These are phyloP conservation scores for Tricholauxania praeusta DNA, from an alignment of 2,888 invertebrate species.

Conservation along the genomic window DNA sequence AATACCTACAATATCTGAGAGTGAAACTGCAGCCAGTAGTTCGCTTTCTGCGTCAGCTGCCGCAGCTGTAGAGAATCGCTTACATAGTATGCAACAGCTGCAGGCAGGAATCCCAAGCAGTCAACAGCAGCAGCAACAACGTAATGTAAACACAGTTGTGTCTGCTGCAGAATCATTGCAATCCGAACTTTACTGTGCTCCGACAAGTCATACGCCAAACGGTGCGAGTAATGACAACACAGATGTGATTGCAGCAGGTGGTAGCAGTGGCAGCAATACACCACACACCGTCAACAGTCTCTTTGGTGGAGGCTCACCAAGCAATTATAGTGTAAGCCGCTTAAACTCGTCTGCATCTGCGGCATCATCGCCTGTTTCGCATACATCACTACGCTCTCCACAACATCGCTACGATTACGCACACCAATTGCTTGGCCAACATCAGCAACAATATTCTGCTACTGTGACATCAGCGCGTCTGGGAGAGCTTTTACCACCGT, in stretches of 20 bases:
- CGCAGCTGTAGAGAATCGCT: constrained; percentile 57
- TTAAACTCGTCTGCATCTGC: constrained; percentile 37
- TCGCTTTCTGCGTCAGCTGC: constrained; percentile 48
- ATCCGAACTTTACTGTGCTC: constrained; percentile 7
- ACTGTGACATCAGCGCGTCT: constrained; percentile 28
- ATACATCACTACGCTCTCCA: constrained; percentile 35
- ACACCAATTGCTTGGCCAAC: constrained; percentile 8
- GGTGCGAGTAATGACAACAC: constrained; percentile 9
- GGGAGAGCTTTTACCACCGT: constrained; percentile 34
- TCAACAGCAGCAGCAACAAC: constrained; percentile 51
- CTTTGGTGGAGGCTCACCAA: constrained; percentile 33
- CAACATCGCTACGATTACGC: constrained; percentile 28
- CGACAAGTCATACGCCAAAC: constrained; percentile 34
- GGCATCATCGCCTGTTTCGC: constrained; percentile 34
- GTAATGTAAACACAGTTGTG: constrained; percentile 36
- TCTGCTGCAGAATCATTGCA: constrained; percentile 30
- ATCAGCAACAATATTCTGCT: constrained; percentile 31
- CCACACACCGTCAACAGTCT: constrained; percentile 30
- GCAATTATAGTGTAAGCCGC: constrained; percentile 36
- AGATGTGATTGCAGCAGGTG: constrained; percentile 12
- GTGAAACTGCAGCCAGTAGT: constrained; percentile 66
- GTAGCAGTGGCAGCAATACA: constrained; percentile 38
- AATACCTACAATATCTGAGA: constrained; percentile 88
- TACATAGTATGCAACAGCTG: constrained; percentile 41
- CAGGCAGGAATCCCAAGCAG: constrained; percentile 41